Evolutionary conservation across 2,888 invertebrate genomes (phyloP).

Genomic region (Thymelicus acteon): DNA sequence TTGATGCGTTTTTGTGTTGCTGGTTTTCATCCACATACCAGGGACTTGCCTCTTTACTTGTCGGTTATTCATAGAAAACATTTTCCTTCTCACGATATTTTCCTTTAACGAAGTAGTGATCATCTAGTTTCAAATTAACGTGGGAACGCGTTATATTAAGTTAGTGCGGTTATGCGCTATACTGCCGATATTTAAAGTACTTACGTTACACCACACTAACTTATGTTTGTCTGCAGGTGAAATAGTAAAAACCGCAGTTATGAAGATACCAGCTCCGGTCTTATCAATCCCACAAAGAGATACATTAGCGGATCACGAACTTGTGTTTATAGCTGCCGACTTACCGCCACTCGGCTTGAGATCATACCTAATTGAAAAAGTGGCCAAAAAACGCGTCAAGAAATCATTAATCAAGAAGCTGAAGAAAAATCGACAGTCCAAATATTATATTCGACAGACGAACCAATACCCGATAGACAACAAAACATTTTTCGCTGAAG

Average conservation of each 20-base stretch:
- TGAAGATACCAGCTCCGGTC: constrained; percentile 86
- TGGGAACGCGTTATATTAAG: no score
- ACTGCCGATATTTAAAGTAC: no score
- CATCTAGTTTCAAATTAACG: no score
- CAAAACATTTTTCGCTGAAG: constrained; percentile 40
- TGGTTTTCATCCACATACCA: no score
- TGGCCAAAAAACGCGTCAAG: constrained; percentile 32
- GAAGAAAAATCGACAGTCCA: constrained; percentile 52
- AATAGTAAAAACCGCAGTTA: constrained; percentile 82
- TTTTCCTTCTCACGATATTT: no score
- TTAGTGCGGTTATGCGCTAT: no score
- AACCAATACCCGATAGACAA: constrained; percentile 47
- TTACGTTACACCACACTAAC: no score
- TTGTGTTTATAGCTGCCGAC: constrained; percentile 87
- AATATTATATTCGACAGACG: constrained; percentile 53
- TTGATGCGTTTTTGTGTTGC: no score
- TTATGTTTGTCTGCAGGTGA: constrained; percentile 30
- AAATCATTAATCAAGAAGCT: constrained; percentile 56
- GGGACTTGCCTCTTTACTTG: no score
- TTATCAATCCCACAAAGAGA: constrained; percentile 80
- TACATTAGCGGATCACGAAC: constrained; percentile 85
- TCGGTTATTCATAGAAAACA: no score
- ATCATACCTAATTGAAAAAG: constrained; percentile 81
- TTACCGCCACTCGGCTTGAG: constrained; percentile 89
- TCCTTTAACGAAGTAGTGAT: no score